Percentiles rank a stretch among this genome's conserved stretches.
Conservation (phyloP, 1,140 invertebrate genomes). For the Lordiphosa mommai region DNA sequence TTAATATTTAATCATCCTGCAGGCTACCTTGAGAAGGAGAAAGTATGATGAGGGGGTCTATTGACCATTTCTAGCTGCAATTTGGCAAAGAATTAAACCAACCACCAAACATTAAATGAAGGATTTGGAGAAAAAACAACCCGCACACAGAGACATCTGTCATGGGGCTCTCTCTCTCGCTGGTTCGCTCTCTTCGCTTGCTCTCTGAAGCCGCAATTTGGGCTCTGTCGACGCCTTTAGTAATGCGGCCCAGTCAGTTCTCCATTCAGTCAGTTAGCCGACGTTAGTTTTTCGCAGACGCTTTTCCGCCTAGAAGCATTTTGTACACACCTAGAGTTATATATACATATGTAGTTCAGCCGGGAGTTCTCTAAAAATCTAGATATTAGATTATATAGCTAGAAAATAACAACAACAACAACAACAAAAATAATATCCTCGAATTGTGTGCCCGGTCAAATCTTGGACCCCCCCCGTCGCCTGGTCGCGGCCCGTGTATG, state of each 20-base stretch:
- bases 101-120: too few relatives aligned
- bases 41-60: background rate
- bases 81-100: conserved; percentile 1
- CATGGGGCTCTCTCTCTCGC: conserved; percentile 20
- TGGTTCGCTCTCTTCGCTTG: conserved; percentile 5
- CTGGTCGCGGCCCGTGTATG: conserved; percentile 36
- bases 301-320: conserved; percentile 72
- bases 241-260: conserved; percentile 60
- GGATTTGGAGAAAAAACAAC: conserved; percentile 32
- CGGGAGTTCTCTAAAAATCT: background rate
- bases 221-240: conserved; percentile 59
- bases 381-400: background rate
- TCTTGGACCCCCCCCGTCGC: background rate
- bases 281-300: conserved; percentile 76
- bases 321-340: conserved; percentile 24
- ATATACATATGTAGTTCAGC: conserved; percentile 25
- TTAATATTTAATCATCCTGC: background rate
- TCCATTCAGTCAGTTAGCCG: conserved; percentile 68
- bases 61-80: conserved; percentile 14
- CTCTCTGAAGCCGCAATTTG: conserved; percentile 45
- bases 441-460: background rate
- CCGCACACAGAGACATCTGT: conserved; percentile 42
- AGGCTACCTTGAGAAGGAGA: conserved; percentile 11
- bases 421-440: conserved; percentile 16
- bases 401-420: conserved; percentile 7